Base-by-base conservation (phyloP, 2,888 invertebrate genomes). In the Polydrusus cervinus region DNA sequence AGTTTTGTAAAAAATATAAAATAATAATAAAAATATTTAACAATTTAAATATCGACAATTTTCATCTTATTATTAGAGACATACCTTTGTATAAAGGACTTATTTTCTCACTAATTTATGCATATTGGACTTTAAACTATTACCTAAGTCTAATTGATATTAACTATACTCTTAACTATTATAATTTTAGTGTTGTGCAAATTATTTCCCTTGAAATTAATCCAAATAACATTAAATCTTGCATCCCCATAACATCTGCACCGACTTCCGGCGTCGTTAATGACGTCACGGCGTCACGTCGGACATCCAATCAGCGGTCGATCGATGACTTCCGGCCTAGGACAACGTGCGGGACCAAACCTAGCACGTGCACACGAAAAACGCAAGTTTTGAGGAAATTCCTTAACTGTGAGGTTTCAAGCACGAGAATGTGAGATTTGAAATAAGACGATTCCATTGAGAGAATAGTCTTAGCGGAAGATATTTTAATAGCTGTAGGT, bases 291-390 rank as follows among this genome's bases (percentile, higher is more conserved):
- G 13, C 57, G 38, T 60, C 57, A 60, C 57, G 38, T 60, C 55
- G 55, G 55, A 34, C 38, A 60, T 60, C 38, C 38, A 60, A 60
- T 60, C 57, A 60, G 38, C 57, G 38, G 38, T 30, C 38, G 57
- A 60, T 60, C 57, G 57, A 60, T 60, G 57, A 60, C 57, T 60
- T 60, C 57, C 57, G 57, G 38, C 57, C 57, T 60, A 60, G 57
- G 57, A 60, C 57, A 60, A 60, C 57, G 57, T 40, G 57, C 57
- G 34, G 38, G 30, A n/a, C 25, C 30, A 25, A 53, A 51, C 10
- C 38, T 16, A 60, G 57, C 57, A 60, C 57, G 57, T 60, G 57
- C 47, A 43, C 43, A 10, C 0, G 57, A 38, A 55, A 55, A 60
- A 38, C 14, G 38, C 30, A n/a, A n/a, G 10, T 60, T 60, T 38